Percentiles rank a stretch among this genome's conserved stretches.
Evolutionary conservation across 2,888 invertebrate genomes (phyloP).

Genomic region (Eurytoma californica): DNA sequence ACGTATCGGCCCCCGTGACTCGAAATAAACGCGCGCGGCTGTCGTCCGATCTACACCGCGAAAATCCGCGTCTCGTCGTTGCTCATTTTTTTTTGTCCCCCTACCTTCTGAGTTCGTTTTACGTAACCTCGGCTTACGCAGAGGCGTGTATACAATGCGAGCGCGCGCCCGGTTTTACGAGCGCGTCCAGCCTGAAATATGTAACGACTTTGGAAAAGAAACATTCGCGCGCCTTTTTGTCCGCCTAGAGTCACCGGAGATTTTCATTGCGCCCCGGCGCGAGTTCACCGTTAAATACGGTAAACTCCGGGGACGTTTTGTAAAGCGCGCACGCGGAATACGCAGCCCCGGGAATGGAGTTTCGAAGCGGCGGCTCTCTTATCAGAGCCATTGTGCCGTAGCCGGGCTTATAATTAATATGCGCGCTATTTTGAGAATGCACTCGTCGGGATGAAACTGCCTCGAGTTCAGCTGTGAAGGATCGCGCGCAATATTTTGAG

Average conservation of each 20-base stretch:
- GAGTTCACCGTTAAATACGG: background rate
- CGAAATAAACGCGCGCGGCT: conserved; percentile 31
- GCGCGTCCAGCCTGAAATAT: conserved; percentile 14
- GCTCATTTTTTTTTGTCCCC: background rate
- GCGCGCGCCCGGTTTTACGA: conserved; percentile 21
- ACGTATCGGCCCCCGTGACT: conserved; percentile 40
- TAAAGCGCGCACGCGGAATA: conserved; percentile 9
- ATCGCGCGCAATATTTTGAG: no score
- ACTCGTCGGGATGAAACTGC: no score
- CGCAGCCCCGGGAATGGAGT: background rate
- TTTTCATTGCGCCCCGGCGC: background rate
- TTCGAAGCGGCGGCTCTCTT: background rate
- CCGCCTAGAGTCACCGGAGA: background rate
- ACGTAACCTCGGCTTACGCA: background rate
- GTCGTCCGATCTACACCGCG: background rate
- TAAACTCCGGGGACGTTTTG: conserved; percentile 7
- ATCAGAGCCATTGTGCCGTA: background rate
- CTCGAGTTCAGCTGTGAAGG: no score
- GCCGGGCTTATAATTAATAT: no score
- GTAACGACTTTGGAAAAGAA: conserved; percentile 24
- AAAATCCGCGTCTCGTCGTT: conserved; percentile 6
- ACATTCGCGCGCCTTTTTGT: no score
- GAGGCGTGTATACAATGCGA: background rate
- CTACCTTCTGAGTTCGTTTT: background rate
- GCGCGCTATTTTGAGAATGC: no score